phyloP scores from a whole-genome alignment of 2,797 vertebrate species.

The Sebastolobus alascanus region DNA sequence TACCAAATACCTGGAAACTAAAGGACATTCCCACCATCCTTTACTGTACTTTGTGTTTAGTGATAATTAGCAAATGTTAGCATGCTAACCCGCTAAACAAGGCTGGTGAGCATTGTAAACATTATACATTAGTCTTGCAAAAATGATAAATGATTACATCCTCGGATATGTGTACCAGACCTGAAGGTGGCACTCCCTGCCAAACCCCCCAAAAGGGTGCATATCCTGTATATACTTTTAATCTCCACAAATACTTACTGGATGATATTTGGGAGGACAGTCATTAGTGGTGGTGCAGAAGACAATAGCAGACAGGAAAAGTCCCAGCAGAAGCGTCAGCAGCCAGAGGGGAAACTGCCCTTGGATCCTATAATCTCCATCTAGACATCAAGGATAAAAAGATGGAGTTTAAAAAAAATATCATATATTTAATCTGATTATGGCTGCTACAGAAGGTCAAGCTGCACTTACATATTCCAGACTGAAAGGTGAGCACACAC shows the following conservation, averaged over 20 bases:
- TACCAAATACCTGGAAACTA: not conserved
- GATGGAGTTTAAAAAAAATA: not conserved
- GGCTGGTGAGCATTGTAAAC: no score
- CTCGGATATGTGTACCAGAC: not conserved
- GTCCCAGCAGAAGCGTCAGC: slow-evolving; percentile 84
- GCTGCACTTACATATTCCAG: slow-evolving; percentile 90
- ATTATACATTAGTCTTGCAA: no score
- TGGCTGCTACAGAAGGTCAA: not conserved
- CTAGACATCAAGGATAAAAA: slow-evolving; percentile 57
- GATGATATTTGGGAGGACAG: slow-evolving; percentile 89
- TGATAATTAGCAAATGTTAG: not conserved
- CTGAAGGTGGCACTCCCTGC: not conserved
- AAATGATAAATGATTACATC: not conserved
- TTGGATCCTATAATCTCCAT: slow-evolving; percentile 89
- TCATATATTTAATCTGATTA: not conserved
- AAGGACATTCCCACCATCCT: no score
- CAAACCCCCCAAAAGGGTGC: not conserved
- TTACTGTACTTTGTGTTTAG: not conserved
- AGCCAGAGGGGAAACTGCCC: slow-evolving; percentile 91
- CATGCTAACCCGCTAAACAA: not conserved
- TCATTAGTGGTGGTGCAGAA: slow-evolving; percentile 91
- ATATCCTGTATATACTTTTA: not conserved
- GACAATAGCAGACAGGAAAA: slow-evolving; percentile 84
- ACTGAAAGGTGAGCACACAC: slow-evolving; percentile 89
- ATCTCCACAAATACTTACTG: slow-evolving; percentile 83